A percentile compares a stretch with the other conserved stretches of the same genome.
These are phyloP conservation scores for Coendou prehensilis DNA, from an alignment of 2,797 vertebrate genomes.

Conservation along the genomic window DNA sequence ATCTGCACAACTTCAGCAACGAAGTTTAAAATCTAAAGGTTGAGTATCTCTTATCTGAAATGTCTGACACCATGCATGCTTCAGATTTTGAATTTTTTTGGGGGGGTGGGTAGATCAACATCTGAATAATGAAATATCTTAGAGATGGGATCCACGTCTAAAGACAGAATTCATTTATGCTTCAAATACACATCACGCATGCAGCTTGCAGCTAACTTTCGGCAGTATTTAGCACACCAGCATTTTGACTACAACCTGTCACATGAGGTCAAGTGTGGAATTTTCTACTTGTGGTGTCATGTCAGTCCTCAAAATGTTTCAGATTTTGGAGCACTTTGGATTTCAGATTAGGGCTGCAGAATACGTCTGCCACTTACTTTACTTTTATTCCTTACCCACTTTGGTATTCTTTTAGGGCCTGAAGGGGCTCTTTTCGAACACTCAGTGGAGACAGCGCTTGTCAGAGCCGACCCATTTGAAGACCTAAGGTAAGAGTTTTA, in stretches of 20 bases:
- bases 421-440: conserved; percentile 95
- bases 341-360: neutral
- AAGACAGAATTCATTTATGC: neutral
- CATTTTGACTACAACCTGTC: neutral
- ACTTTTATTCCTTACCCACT: conserved; percentile 5
- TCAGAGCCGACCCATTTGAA: conserved; percentile 93
- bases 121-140: neutral
- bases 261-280: neutral
- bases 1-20: neutral
- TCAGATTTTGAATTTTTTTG: neutral
- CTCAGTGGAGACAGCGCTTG: conserved; percentile 95
- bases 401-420: conserved; percentile 86
- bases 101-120: too few species aligned
- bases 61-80: neutral
- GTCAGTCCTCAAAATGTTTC: neutral
- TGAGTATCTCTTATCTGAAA: neutral
- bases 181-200: neutral
- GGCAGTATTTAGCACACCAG: neutral
- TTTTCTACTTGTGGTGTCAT: neutral
- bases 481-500: conserved; percentile 93
- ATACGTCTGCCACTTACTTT: neutral
- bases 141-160: neutral
- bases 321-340: neutral
- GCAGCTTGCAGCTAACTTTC: neutral
- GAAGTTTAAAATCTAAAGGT: neutral